phyloP scores from a whole-genome alignment of 2,113 vertebrate genomes.

The Malurus alboscapulatus region DNA sequence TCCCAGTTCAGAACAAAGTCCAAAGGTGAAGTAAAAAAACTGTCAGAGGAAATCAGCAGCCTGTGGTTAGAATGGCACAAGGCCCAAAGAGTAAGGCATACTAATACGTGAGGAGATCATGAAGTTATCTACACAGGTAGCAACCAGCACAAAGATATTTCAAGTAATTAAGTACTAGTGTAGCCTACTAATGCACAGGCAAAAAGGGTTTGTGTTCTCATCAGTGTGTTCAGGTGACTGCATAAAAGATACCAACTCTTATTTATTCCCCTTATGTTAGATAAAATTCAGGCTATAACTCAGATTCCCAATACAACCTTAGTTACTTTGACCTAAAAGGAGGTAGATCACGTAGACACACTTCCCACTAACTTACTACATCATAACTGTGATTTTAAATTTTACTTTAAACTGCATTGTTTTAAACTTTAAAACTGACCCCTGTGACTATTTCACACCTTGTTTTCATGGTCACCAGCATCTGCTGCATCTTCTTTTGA shows the following conservation, averaged over 20 bases:
- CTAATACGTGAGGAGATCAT: neutral
- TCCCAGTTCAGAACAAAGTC: neutral
- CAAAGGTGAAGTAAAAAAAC: neutral
- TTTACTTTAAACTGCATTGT: neutral
- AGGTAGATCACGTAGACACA: neutral
- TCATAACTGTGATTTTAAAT: neutral
- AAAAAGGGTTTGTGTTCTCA: neutral
- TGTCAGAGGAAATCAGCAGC: neutral
- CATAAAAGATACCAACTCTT: neutral
- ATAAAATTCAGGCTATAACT: neutral
- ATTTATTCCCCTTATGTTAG: fast-evolving
- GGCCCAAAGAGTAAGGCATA: neutral
- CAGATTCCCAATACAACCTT: neutral
- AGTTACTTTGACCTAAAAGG: neutral
- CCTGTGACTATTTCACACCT: conserved; percentile 72
- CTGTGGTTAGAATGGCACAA: neutral
- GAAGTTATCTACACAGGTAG: neutral
- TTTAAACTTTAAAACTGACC: neutral
- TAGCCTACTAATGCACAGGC: neutral
- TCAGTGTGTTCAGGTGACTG: neutral
- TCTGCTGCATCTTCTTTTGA: conserved; percentile 86
- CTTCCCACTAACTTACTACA: neutral
- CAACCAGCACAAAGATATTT: neutral
- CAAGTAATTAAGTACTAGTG: neutral
- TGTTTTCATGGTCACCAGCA: conserved; percentile 81